Base-by-base conservation (phyloP, 53 echinoderm and acorn worm species). In the Henricia sp. region DNA sequence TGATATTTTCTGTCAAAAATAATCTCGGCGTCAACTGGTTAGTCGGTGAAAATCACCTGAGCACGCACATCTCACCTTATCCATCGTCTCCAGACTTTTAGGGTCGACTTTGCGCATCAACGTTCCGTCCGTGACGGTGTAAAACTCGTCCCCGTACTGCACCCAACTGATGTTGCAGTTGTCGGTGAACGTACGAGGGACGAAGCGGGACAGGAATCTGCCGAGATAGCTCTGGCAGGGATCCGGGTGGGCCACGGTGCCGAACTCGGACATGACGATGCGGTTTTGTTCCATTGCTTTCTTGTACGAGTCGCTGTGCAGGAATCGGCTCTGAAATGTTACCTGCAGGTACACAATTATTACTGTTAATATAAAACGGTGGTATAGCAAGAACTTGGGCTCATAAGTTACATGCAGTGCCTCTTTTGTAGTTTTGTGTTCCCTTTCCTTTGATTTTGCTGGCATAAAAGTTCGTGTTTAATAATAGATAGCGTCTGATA, bases 141-240 rank as follows among this genome's bases (percentile, higher is more conserved):
- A 95, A 42, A 84, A 85, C 37, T 95, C 92, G 23, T 95, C 95
- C 13, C 91, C 93, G 28, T 85, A 24, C 38, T 85, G 67, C 63
- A 88, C 43, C 66, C 67, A 84, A 69, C 88, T 95, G 55, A 95
- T 82, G 59, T 95, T 95, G 82, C 90, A 90, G 78, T 95, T 95
- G 65, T 95, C 95, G 23, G 84, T 68, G 24, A 83, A 65, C 1
- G 66, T 25, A 1, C 52, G 50, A 0, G 80, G 63, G 5, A 66
- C 36, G 52, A 95, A 95, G 37, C 66, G 56, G 25, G 92, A 92
- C 68, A 88, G 72, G 33, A 95, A 58, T 28, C 95, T 66, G 26
- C 87, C 72, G 74, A 95, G 86, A 13, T 90, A 78, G 50, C 88
- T 93, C 90, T 90, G 90, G 75, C 95, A 95, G 4, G 95, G 95